phyloP scores from a whole-genome alignment of 2,888 invertebrate species.

The Sphaeridia pumilis region DNA sequence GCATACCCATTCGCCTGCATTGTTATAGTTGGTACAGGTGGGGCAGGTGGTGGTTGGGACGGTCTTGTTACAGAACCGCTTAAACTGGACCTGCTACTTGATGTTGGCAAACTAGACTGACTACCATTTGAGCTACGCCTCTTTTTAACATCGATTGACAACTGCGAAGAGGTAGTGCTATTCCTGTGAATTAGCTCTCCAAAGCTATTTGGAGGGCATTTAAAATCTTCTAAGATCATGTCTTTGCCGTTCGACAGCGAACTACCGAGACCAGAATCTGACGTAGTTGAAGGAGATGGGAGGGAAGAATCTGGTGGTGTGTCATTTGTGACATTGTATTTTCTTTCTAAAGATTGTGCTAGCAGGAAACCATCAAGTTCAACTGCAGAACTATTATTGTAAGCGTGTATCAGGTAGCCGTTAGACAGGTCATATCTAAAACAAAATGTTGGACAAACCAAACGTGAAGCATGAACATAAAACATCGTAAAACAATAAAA shows the following conservation, averaged over 20 bases:
- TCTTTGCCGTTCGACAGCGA: not conserved
- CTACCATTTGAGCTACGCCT: conserved; percentile 9
- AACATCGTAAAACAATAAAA: not conserved
- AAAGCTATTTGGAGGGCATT: not conserved
- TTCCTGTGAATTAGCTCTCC: not conserved
- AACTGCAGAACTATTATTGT: not conserved
- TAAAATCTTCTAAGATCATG: not conserved
- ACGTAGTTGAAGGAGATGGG: not conserved
- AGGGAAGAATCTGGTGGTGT: not conserved
- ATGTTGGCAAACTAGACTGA: conserved; percentile 9
- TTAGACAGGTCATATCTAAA: not conserved
- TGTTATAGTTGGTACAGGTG: conserved; percentile 45
- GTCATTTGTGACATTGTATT: not conserved
- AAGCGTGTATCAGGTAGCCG: not conserved
- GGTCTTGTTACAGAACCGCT: conserved; percentile 45
- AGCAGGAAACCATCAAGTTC: not conserved
- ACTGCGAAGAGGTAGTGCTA: no score
- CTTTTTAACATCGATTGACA: not conserved
- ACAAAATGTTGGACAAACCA: not conserved
- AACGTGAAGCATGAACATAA: not conserved
- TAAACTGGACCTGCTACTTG: conserved; percentile 26
- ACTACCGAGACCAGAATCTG: not conserved
- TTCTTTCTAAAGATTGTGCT: not conserved
- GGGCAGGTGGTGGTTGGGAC: conserved; percentile 80
- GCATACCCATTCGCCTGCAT: conserved; percentile 2